Evolutionary conservation across 2,113 vertebrate species (phyloP).

Genomic region (Monarcha castaneiventris): DNA sequence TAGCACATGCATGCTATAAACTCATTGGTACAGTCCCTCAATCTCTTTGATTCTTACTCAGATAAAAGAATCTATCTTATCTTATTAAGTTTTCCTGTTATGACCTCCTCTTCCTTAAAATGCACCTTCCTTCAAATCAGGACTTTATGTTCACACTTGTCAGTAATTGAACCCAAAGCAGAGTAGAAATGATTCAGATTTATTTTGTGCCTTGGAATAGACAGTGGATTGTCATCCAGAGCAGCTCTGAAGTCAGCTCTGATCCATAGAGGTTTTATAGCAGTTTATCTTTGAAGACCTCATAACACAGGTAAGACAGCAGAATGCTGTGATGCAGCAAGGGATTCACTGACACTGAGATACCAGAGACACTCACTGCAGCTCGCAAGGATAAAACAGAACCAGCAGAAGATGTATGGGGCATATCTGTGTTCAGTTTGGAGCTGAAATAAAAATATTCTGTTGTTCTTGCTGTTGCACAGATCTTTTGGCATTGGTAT

Average conservation of each 20-base stretch:
- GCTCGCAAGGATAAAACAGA: background rate
- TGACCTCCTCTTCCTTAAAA: background rate
- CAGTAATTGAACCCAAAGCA: background rate
- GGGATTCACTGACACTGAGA: background rate
- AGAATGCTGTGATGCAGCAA: background rate
- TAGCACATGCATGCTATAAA: background rate
- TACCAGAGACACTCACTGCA: background rate
- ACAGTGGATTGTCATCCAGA: background rate
- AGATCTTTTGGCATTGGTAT: background rate
- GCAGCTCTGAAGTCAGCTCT: background rate
- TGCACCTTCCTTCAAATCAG: background rate
- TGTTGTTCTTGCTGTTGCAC: background rate
- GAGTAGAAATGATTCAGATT: background rate
- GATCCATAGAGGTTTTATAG: background rate
- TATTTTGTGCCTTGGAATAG: background rate
- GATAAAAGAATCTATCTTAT: background rate
- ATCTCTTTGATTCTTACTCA: background rate
- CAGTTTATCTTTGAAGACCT: background rate
- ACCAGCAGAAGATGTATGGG: background rate
- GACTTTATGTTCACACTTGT: background rate
- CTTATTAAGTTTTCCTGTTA: background rate
- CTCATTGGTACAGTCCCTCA: background rate
- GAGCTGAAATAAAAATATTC: background rate
- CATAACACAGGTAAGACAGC: background rate
- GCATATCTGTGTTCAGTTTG: background rate